A percentile compares a stretch with the other conserved stretches of the same genome.
Conservation (phyloP, 2,888 invertebrate genomes). For the Beris morrisii region DNA sequence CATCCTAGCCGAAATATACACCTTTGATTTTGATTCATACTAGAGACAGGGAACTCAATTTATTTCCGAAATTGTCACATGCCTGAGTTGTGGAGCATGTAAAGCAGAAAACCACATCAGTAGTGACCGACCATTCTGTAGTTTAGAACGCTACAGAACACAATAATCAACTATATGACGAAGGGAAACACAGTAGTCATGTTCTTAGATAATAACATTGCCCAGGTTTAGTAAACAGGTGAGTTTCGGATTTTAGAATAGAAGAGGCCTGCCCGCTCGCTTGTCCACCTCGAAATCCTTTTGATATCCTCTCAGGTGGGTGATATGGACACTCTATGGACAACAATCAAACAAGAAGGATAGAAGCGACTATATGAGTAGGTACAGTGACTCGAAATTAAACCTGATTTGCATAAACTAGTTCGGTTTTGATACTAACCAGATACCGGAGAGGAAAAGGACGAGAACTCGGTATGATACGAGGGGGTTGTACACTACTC, state of each 20-base stretch:
- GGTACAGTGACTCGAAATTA: constrained; percentile 26
- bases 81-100: constrained; percentile 35
- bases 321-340: constrained; percentile 20
- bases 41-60: constrained; percentile 1
- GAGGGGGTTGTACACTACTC: too few species aligned
- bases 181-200: constrained; percentile 26
- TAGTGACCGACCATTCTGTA: constrained; percentile 11
- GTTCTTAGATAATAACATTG: constrained; percentile 38
- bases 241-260: constrained; percentile 3
- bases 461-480: too few species aligned
- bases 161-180: too few species aligned
- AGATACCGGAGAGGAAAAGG: too few species aligned
- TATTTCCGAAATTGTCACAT: constrained; percentile 26
- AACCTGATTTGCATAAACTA: constrained; percentile 33
- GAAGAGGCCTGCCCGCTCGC: constrained; percentile 1
- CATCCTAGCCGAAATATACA: too few species aligned
- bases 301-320: constrained; percentile 22
- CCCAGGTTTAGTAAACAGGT: constrained; percentile 34
- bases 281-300: constrained; percentile 5
- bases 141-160: not conserved
- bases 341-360: constrained; percentile 16
- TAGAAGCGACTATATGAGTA: not conserved
- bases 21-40: too few species aligned
- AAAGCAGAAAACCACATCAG: constrained; percentile 39
- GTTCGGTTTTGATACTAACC: not conserved